These are phyloP conservation scores for Ophonus ardosiacus DNA, from an alignment of 2,888 invertebrate species.

Conservation along the genomic window DNA sequence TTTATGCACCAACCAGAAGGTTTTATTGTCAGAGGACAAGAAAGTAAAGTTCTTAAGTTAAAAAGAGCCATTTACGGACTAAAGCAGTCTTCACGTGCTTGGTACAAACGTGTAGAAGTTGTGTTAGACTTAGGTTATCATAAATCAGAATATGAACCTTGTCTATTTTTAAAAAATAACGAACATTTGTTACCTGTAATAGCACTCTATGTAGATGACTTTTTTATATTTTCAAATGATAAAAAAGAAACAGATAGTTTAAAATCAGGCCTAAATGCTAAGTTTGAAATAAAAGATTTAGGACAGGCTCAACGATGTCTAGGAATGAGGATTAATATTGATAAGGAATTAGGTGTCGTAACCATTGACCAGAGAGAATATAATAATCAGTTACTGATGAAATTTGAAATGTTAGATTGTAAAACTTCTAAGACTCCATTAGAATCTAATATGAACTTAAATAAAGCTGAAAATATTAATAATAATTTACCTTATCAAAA, in stretches of 20 bases:
- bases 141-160: conserved; percentile 12
- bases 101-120: conserved; percentile 59
- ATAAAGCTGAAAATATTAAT: too few species aligned
- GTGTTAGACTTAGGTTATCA: conserved; percentile 18
- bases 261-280: conserved; percentile 13
- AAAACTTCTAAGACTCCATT: too few species aligned
- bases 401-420: conserved; percentile 35
- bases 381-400: conserved; percentile 15
- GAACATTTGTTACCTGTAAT: conserved; percentile 22
- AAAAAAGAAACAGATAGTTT: not conserved
- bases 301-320: conserved; percentile 6
- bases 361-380: conserved; percentile 20
- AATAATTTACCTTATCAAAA: too few species aligned
- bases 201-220: conserved; percentile 63
- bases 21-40: not conserved
- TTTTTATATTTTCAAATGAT: conserved; percentile 59
- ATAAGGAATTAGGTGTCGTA: conserved; percentile 23
- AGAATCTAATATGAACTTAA: too few species aligned
- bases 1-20: conserved; percentile 12
- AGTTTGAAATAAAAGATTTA: conserved; percentile 28
- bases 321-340: conserved; percentile 2
- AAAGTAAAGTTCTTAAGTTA: conserved; percentile 8
- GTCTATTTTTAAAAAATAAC: conserved; percentile 4
- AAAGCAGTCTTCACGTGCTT: conserved; percentile 43
- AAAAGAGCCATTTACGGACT: conserved; percentile 57